Conservation (phyloP, 2,797 vertebrate genomes). For the Corythornis leucogaster region DNA sequence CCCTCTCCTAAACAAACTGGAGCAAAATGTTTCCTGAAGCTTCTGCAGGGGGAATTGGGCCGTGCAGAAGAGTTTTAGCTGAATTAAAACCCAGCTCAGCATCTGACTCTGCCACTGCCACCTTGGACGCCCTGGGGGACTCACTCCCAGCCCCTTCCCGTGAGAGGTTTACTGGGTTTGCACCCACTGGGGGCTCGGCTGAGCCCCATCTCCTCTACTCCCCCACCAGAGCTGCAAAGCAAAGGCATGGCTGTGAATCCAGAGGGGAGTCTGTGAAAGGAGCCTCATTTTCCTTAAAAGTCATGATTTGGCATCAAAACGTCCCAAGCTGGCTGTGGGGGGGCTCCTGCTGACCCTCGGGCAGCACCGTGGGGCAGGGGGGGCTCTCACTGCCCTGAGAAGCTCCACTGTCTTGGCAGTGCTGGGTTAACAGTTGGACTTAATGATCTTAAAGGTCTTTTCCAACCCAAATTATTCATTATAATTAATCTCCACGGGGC, state of each 20-base stretch:
- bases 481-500: neutral
- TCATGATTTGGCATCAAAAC: neutral
- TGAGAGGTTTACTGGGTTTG: neutral
- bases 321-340: accelerated
- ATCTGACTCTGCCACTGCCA: neutral
- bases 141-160: neutral
- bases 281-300: neutral
- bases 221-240: neutral
- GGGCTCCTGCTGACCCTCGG: neutral
- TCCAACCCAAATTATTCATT: neutral
- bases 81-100: neutral
- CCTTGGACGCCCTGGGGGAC: too few relatives aligned
- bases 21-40: neutral
- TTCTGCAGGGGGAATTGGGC: neutral
- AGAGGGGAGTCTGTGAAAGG: neutral
- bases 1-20: neutral
- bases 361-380: neutral
- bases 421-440: neutral
- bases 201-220: neutral
- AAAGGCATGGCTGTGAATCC: neutral
- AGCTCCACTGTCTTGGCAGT: neutral
- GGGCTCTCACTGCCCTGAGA: accelerated
- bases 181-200: accelerated
- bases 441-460: neutral
- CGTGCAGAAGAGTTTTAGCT: neutral